A percentile compares a stretch with the other conserved stretches of the same genome.
Evolutionary conservation across 2,888 invertebrate species (phyloP).

Genomic region (Polyploca ridens): DNA sequence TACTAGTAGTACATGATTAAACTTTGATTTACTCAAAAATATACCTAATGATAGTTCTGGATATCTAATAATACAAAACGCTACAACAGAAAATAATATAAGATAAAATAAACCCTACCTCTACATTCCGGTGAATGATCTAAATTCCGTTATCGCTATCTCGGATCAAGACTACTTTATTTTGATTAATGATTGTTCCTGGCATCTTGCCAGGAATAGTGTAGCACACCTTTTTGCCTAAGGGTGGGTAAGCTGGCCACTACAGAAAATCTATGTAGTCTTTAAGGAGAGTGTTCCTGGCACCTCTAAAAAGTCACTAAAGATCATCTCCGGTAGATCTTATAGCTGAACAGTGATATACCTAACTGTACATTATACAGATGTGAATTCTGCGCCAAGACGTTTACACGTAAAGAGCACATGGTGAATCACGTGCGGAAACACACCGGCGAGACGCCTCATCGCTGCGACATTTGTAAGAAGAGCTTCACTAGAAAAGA

Average conservation of each 20-base stretch:
- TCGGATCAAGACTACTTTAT: background rate
- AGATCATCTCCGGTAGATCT: background rate
- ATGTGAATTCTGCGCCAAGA: conserved; percentile 90
- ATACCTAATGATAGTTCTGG: too few species aligned
- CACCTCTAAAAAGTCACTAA: background rate
- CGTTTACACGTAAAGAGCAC: conserved; percentile 90
- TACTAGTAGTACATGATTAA: too few species aligned
- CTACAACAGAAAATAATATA: background rate
- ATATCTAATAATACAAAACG: too few species aligned
- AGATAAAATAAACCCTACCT: background rate
- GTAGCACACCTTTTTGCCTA: too few species aligned
- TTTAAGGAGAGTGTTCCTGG: too few species aligned
- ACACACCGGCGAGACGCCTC: conserved; percentile 91
- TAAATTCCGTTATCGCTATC: background rate
- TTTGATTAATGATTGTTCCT: background rate
- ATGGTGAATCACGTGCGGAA: conserved; percentile 92
- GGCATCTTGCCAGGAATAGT: too few species aligned
- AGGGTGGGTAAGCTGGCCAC: too few species aligned
- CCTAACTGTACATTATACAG: conserved; percentile 50
- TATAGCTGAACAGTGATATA: background rate
- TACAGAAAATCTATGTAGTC: too few species aligned
- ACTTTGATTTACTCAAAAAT: too few species aligned
- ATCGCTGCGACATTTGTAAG: conserved; percentile 91
- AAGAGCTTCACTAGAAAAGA: conserved; percentile 91
- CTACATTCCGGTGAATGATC: background rate